Evolutionary conservation across 2,797 vertebrate genomes (phyloP), one percentile per base, ranked within the genome.

Genomic region (Semaprochilodus insignis): DNA sequence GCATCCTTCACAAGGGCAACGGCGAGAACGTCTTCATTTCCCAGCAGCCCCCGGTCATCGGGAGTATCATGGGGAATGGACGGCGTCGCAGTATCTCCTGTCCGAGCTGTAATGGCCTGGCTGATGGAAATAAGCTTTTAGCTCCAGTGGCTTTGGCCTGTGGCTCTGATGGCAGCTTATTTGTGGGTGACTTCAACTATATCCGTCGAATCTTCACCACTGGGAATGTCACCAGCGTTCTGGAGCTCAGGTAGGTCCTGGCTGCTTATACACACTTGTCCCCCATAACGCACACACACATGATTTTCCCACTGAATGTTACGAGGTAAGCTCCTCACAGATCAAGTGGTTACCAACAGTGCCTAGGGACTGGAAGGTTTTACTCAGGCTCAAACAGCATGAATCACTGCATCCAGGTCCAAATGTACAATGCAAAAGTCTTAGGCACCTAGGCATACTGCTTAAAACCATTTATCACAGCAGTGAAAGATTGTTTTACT

Each of bases 181-280:
- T 97, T 0, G 97, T 99, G 74, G 98, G 98, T 54, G 98, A 99
- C 92, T 99, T 99, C 95, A 99, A 99, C 96, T 99, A 98, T 81
- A 96, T 99, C 89, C 95, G 98, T 78, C 96, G 98, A 89, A 99
- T 99, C 92, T 98, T 98, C 92, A 97, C 96, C 86, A 98, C 97
- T 0, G 98, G 98, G 84, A 99, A 99, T 2, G 98, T 99, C 92
- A 99, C 97, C 89, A 99, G 97, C 79, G 96, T 99, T 81, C 92
- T 99, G 93, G 98, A 99, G 90, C 92, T 99, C 90, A 99, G 98
- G 98, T 99, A 96, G 83, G 83, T 48, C 71, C 31, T 84, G 48
- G 79, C 62, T 82, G 19, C 73, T 77, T 40, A 25, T 66, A 40
- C 54, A 48, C 40, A 23, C 51, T 44, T 75, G 85, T 76, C 72